phyloP scores from a whole-genome alignment of 1,140 invertebrate genomes.

The Drosophila yakuba region DNA sequence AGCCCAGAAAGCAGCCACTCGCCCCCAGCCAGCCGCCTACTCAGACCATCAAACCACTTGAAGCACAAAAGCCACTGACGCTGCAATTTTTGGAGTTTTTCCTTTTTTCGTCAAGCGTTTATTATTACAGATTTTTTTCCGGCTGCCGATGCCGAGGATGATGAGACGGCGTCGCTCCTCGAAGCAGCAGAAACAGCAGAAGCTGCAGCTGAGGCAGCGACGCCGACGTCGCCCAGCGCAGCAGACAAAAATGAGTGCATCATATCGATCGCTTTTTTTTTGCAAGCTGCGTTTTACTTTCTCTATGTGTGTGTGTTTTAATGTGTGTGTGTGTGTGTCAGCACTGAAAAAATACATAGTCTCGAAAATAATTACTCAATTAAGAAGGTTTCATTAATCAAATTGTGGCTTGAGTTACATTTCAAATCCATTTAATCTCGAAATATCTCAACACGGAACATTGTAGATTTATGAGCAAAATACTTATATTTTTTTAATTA shows the following conservation, averaged over 20 bases:
- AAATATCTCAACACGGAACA: too few relatives aligned
- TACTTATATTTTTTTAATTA: too few relatives aligned
- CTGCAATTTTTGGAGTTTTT: slow-evolving; percentile 81
- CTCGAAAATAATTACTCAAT: neutral
- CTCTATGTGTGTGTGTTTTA: slow-evolving; percentile 30
- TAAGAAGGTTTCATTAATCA: neutral
- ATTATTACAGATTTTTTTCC: slow-evolving; percentile 76
- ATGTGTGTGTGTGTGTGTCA: neutral
- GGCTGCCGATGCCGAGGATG: slow-evolving; percentile 49
- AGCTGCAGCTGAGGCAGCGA: slow-evolving; percentile 19
- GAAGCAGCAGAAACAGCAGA: slow-evolving; percentile 39
- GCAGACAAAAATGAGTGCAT: slow-evolving; percentile 85
- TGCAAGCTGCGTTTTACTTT: slow-evolving; percentile 74
- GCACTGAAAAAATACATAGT: neutral
- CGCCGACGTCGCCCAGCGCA: slow-evolving; percentile 63
- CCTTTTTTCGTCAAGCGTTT: slow-evolving; percentile 70
- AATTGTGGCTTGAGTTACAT: too few relatives aligned
- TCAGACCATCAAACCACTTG: slow-evolving; percentile 61
- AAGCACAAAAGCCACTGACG: slow-evolving; percentile 80
- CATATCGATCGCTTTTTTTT: slow-evolving; percentile 84
- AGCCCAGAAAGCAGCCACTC: too few relatives aligned
- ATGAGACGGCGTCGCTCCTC: slow-evolving; percentile 64
- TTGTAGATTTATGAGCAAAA: too few relatives aligned
- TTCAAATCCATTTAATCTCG: too few relatives aligned
- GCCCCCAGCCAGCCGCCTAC: slow-evolving; percentile 11